Evolutionary conservation across 1,140 invertebrate genomes (phyloP), one percentile per base, ranked within the genome.

Genomic region (Tetragonula clypearis): DNA sequence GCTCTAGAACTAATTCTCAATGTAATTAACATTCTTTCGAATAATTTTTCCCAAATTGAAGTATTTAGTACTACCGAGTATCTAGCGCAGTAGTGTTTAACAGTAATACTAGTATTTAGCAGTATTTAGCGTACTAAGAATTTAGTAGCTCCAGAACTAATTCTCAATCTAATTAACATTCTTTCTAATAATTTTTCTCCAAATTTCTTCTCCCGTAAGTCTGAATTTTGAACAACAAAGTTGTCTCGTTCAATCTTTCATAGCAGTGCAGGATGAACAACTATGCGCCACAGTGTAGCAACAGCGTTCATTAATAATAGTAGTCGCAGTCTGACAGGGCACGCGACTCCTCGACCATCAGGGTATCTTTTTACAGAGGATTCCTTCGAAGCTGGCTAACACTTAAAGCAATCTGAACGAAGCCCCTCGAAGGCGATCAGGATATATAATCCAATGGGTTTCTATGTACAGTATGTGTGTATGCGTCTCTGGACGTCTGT

Each of bases 311-410:
- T 12, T 4, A 30, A 4, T 3, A 49, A 23, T n/a, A 74, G 30
- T 55, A 65, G 49, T 41, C 55, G 19, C 65, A 79, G 41, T 19
- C 41, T 66, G 62, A 55, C 82, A 62, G 23, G 19, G 30, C n/a
- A 71, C 77, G 35, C 66, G 72, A 82, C 30, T 85, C 82, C 74
- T 84, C 66, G 82, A 78, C 56, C 55, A 69, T 49, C n/a, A 35
- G 71, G 82, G 53, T 58, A 86, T 65, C 66, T 78, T 81, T 84
- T 88, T 79, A 75, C 84, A 88, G 71, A 83, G 85, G 68, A 78
- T 78, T 53, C 62, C 58, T 62, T 89, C 73, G 87, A 93, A 93
- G 91, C 92, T 89, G 66, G 88, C 91, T 93, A 93, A 92, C 91
- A 91, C 35, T 86, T 88, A 90, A 93, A 93, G 93, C 93, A 41